Percentiles rank a stretch among this genome's conserved stretches.
Conservation (phyloP, 1,140 invertebrate species). For the Caerostris extrusa region DNA sequence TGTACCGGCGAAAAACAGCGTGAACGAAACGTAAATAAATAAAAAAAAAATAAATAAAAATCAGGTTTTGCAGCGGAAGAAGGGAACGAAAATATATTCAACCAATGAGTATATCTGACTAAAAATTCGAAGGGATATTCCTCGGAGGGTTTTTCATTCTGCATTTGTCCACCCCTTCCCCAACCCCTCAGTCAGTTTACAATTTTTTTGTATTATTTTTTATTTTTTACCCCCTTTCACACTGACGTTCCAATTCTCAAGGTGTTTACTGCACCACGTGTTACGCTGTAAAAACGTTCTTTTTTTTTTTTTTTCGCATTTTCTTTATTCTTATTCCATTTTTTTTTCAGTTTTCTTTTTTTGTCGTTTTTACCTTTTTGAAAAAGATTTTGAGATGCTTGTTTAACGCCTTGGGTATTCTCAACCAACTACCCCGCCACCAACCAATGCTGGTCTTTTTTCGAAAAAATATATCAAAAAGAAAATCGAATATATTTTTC, state of each 20-base stretch:
- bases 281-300: slow-evolving; percentile 57
- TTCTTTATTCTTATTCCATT: slow-evolving; percentile 14
- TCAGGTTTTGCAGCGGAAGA: not conserved
- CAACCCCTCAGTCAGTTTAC: slow-evolving; percentile 1
- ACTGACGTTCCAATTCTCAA: slow-evolving; percentile 58
- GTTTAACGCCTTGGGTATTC: slow-evolving; percentile 72
- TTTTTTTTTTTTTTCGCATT: not conserved
- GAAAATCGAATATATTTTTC: slow-evolving; percentile 41
- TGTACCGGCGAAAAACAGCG: too few species aligned
- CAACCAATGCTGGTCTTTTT: slow-evolving; percentile 34
- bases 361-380: slow-evolving; percentile 58
- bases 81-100: slow-evolving; percentile 62
- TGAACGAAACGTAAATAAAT: too few species aligned
- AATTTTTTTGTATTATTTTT: slow-evolving; percentile 9
- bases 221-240: slow-evolving; percentile 19
- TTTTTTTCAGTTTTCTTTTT: slow-evolving; percentile 11
- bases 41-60: too few species aligned
- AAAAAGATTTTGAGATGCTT: slow-evolving; percentile 70
- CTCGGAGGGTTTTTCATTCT: slow-evolving; percentile 70
- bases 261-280: slow-evolving; percentile 66
- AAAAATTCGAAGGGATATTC: slow-evolving; percentile 74
- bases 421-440: not conserved
- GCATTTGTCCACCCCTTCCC: not conserved
- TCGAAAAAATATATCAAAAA: slow-evolving; percentile 15
- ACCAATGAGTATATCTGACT: slow-evolving; percentile 66